phyloP scores from a whole-genome alignment of 1,140 invertebrate genomes.

The Ceratitis capitata region DNA sequence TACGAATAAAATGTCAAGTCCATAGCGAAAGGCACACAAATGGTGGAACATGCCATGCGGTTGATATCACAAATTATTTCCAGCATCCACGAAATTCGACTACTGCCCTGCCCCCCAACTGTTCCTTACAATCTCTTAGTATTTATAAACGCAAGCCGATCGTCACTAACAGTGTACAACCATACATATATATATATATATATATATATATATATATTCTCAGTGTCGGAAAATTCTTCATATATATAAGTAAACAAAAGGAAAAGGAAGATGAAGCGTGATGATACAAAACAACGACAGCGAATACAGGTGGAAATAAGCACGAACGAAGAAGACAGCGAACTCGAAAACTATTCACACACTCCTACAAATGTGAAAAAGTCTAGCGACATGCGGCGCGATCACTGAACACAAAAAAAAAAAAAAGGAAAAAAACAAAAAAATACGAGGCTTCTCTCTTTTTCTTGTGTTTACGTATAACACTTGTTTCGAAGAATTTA shows the following conservation, averaged over 20 bases:
- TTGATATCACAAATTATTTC: background rate
- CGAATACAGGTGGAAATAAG: conserved; percentile 1
- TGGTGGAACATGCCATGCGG: background rate
- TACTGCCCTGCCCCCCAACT: background rate
- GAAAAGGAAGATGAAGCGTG: no score
- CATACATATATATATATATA: background rate
- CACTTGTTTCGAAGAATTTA: background rate
- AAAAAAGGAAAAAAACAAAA: no score
- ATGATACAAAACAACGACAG: background rate
- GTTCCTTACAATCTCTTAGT: background rate
- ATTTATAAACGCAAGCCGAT: background rate
- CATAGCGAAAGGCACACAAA: background rate
- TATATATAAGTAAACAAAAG: background rate
- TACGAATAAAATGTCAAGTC: background rate
- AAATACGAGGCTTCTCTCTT: conserved; percentile 3
- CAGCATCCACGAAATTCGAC: background rate
- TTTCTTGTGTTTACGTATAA: background rate
- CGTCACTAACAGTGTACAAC: background rate
- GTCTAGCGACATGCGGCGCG: conserved; percentile 10
- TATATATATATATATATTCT: background rate
- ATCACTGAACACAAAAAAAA: background rate
- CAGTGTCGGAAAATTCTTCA: conserved; percentile 1
- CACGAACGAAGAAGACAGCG: background rate
- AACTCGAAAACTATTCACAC: background rate
- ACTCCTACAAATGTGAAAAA: conserved; percentile 4